phyloP scores from a whole-genome alignment of 1,140 invertebrate genomes.

The Paracyclopina nana region DNA sequence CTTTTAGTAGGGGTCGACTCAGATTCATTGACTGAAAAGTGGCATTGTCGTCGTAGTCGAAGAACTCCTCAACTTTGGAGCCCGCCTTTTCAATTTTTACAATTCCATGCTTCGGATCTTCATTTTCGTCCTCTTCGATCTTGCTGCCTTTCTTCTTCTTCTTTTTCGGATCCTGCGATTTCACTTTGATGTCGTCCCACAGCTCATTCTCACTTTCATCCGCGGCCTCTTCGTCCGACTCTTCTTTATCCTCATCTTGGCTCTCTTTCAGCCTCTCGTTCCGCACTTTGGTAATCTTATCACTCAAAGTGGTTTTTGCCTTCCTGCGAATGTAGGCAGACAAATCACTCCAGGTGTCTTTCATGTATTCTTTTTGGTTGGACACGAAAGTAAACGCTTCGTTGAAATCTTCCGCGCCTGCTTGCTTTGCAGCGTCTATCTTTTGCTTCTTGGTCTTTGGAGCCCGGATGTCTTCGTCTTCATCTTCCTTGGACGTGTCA shows the following conservation, averaged over 20 bases:
- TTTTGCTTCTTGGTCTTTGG: neutral
- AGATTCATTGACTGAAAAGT: conserved; percentile 15
- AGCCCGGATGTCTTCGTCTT: neutral
- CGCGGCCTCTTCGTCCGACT: neutral
- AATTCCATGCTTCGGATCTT: neutral
- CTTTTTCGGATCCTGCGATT: neutral
- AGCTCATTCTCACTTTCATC: conserved; percentile 11
- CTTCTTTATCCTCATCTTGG: neutral
- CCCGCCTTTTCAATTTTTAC: neutral
- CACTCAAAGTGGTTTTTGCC: neutral
- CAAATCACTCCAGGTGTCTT: conserved; percentile 13
- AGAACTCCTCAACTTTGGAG: neutral
- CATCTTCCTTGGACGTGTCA: neutral
- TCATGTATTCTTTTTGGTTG: conserved; percentile 8
- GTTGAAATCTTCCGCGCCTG: conserved; percentile 8
- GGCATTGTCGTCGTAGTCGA: conserved; percentile 1
- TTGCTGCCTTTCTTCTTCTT: neutral
- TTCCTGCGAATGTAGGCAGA: conserved; percentile 12
- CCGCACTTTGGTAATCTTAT: conserved; percentile 7
- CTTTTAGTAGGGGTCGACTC: conserved; percentile 26
- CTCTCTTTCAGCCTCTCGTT: neutral
- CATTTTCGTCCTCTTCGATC: neutral
- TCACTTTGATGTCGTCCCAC: conserved; percentile 10
- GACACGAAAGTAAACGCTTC: conserved; percentile 11
- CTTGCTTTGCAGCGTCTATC: neutral